Evolutionary conservation across 2,888 invertebrate genomes (phyloP), one percentile per base, ranked within the genome.

Genomic region (Hypercompe scribonia): DNA sequence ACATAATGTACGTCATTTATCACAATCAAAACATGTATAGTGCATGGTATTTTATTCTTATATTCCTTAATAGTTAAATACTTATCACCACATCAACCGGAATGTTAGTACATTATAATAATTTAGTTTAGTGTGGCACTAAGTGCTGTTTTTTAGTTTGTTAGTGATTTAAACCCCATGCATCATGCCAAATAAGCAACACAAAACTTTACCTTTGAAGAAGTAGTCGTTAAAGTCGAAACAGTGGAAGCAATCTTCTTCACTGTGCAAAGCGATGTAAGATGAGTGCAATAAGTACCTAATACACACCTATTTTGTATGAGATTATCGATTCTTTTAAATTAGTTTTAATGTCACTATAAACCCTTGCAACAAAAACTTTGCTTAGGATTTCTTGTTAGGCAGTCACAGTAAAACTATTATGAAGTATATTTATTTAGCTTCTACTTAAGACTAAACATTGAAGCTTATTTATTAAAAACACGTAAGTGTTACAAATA

Each of bases 141-240:
- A 82, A 81, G 83, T 84, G 81, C 73, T 76, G 73, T 78, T 80
- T 79, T 81, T 88, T 87, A 87, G 87, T 81, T 74, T 76, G 82
- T 85, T 89, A 85, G 86, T 87, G 73, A 73, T 83, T 86, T 73
- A 75, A 76, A 82, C 81, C 81, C 84, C 88, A 89, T 88, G 88
- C 89, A 84, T 80, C 95, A 95, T 95, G 95, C 95, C 87, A 92
- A 94, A 89, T 89, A 95, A 95, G 95, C 94, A 94, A 94, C 90
- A 93, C 88, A 91, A 91, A 92, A 94, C 91, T 90, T 95, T 95
- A 95, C 95, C 95, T 95, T 94, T 86, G 87, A 91, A 90, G 90
- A 87, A 89, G 89, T 89, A 91, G 90, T 88, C 88, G 90, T 86
- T 86, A 90, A 88, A 89, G 89, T 91, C 91, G 91, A 87, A 88